Evolutionary conservation across 2,113 vertebrate species (phyloP).

Genomic region (Hippocampus zosterae): DNA sequence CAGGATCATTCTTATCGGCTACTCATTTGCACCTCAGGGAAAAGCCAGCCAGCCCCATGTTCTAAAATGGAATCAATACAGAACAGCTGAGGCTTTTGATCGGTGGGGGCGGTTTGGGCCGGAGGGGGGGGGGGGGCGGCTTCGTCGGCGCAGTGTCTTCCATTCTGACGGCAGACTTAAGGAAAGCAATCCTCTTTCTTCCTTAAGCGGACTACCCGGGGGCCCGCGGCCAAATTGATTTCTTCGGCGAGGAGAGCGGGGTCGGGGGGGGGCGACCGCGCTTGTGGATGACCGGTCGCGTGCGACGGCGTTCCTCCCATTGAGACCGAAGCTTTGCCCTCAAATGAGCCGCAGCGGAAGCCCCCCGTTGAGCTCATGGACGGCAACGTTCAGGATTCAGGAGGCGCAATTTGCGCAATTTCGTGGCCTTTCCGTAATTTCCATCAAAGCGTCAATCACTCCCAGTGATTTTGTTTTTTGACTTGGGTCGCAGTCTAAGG

Average conservation of each 20-base stretch:
- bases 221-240: constrained; percentile 57
- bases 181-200: constrained; percentile 22
- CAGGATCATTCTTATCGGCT: constrained; percentile 66
- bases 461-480: background rate
- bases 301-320: constrained; percentile 29
- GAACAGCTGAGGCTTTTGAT: constrained; percentile 70
- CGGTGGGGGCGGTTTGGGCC: constrained; percentile 22
- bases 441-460: no score
- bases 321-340: constrained; percentile 16
- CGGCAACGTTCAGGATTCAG: no score
- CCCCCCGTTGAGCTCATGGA: constrained; percentile 7
- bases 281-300: constrained; percentile 58
- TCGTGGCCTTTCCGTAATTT: no score
- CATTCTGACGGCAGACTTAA: constrained; percentile 69
- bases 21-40: constrained; percentile 66
- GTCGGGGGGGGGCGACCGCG: constrained; percentile 31
- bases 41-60: constrained; percentile 59
- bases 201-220: constrained; percentile 36
- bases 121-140: constrained; percentile 25
- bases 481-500: background rate
- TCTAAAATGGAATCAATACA: constrained; percentile 73
- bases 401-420: no score
- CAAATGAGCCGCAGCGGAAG: constrained; percentile 8
- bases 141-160: constrained; percentile 42
- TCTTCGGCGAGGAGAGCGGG: constrained; percentile 29